Conservation (phyloP, 2,888 invertebrate species). For the Autographa pulchrina region DNA sequence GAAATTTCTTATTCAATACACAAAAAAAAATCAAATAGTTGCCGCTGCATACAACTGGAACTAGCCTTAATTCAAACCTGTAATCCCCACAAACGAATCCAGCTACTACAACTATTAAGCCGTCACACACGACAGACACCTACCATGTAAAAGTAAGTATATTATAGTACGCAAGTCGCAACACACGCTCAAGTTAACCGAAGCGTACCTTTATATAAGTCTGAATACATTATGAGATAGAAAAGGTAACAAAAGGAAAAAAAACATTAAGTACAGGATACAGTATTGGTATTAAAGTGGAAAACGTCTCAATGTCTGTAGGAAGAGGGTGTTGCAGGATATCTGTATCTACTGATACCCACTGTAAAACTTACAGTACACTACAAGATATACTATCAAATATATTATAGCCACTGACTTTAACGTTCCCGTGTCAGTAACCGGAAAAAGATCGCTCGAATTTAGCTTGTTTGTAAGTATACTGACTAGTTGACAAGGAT, state of each 20-base stretch:
- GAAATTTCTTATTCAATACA: too few relatives aligned
- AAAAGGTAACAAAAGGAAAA: constrained; percentile 15
- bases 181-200: constrained; percentile 15
- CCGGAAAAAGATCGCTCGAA: too few relatives aligned
- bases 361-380: constrained; percentile 47
- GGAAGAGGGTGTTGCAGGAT: constrained; percentile 69
- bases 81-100: too few relatives aligned
- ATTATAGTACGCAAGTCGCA: neutral
- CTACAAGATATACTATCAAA: constrained; percentile 41
- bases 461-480: too few relatives aligned
- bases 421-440: too few relatives aligned
- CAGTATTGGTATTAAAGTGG: constrained; percentile 68
- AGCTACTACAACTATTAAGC: too few relatives aligned
- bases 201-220: constrained; percentile 20
- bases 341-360: constrained; percentile 72
- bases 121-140: too few relatives aligned
- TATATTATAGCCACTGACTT: neutral
- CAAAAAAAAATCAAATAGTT: too few relatives aligned
- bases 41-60: too few relatives aligned
- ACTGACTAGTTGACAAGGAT: too few relatives aligned
- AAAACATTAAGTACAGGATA: constrained; percentile 42
- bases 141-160: too few relatives aligned
- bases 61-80: too few relatives aligned
- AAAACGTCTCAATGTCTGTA: constrained; percentile 78
- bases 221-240: constrained; percentile 13